Evolutionary conservation across 2,113 vertebrate genomes (phyloP), one percentile per base, ranked within the genome.

Genomic region (Casuarius casuarius): DNA sequence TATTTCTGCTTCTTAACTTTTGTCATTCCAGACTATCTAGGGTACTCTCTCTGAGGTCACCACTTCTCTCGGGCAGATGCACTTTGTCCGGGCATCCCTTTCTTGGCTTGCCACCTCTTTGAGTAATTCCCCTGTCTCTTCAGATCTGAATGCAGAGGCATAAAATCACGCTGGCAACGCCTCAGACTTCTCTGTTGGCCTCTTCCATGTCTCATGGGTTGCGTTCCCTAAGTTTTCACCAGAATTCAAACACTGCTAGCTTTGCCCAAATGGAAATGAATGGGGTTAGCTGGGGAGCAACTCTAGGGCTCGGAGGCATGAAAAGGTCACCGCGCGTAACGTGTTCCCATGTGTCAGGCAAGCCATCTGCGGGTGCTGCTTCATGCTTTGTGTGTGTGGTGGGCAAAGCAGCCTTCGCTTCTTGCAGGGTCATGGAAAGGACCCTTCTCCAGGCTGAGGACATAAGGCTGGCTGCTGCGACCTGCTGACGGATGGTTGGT

Each of bases 361-460:
- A 8, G 46, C 66, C 46, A 18, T 23, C 49, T 13, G 5, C 0
- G 0, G 0, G 0, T 15, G 35, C 42, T 46, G 23, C 42, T 28
- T 8, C 7, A 2, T 7, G 9, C 35, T 16, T 12, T 5, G 54
- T 38, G 38, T 38, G 8, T 2, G 3, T 10, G 7, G n/a, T 2
- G 2, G 38, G 33, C 79, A 22, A 19, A 1, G 2, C 40, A 40
- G 16, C 3, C 80, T 18, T 31, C 18, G 31, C 48, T 44, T 16
- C 2, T 10, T 3, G 52, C 0, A 1, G 18, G 25, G 22, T 28
- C 2, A 67, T 7, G 75, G 42, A 29, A 54, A 18, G 46, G 3
- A 4, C 19, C 20, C 5, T 14, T 25, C 54, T 29, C 42, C 28
- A 14, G n/a, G 17, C 5, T 0, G 1, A 44, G 35, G 56, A 46